Percentiles rank a stretch among this genome's conserved stretches.
Conservation (phyloP, 2,113 vertebrate species). For the Galeopterus variegatus region DNA sequence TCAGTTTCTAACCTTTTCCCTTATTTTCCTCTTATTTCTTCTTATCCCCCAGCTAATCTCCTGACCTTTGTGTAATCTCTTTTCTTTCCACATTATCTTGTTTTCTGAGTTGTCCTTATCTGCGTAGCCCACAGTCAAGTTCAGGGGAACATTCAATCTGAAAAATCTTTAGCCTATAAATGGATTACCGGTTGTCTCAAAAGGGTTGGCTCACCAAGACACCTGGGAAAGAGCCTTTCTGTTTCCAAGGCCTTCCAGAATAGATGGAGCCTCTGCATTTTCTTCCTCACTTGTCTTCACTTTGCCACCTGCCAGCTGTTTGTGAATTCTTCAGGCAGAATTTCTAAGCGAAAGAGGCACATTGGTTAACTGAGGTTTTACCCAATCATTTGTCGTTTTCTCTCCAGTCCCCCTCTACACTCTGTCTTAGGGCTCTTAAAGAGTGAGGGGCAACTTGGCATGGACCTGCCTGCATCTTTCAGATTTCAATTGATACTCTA, state of each 20-base stretch:
- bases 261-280: neutral
- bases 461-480: slow-evolving; percentile 69
- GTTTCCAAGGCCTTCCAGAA: neutral
- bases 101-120: slow-evolving; percentile 82
- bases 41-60: slow-evolving; percentile 79
- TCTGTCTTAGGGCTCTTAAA: slow-evolving; percentile 75
- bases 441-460: slow-evolving; percentile 66
- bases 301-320: slow-evolving; percentile 47
- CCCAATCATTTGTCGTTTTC: slow-evolving; percentile 70
- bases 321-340: slow-evolving; percentile 71
- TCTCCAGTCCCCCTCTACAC: slow-evolving; percentile 41
- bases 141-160: slow-evolving; percentile 70
- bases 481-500: slow-evolving; percentile 85
- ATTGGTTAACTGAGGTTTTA: slow-evolving; percentile 76
- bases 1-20: slow-evolving; percentile 80
- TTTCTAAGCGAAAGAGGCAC: slow-evolving; percentile 80
- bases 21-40: slow-evolving; percentile 70
- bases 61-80: slow-evolving; percentile 85
- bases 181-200: slow-evolving; percentile 79
- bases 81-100: slow-evolving; percentile 84
- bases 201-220: neutral
- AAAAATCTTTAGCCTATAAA: slow-evolving; percentile 75
- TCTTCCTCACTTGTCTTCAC: neutral
- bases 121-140: slow-evolving; percentile 73
- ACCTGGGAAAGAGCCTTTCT: slow-evolving; percentile 7